These are phyloP conservation scores for Suricata suricatta DNA, from an alignment of 2,113 vertebrate species.

Conservation along the genomic window DNA sequence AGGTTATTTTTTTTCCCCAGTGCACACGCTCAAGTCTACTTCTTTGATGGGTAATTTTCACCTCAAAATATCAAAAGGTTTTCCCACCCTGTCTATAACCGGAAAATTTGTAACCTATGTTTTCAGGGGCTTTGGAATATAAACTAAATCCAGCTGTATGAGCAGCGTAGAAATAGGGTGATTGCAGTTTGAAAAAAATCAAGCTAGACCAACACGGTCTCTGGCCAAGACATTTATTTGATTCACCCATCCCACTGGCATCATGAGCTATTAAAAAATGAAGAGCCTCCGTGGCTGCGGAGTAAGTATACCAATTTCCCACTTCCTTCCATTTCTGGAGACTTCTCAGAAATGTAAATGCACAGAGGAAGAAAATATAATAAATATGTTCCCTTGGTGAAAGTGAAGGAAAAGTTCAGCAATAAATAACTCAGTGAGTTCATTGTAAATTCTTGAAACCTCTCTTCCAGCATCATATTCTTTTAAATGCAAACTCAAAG, in stretches of 20 bases:
- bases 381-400: slow-evolving; percentile 15
- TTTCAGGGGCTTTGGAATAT: slow-evolving; percentile 41
- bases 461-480: background rate
- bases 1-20: background rate
- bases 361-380: background rate
- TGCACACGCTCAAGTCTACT: background rate
- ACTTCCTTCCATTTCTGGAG: slow-evolving; percentile 20
- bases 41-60: slow-evolving; percentile 55
- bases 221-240: background rate
- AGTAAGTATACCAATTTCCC: background rate
- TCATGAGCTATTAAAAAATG: slow-evolving; percentile 1
- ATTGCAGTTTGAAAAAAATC: slow-evolving; percentile 50
- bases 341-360: slow-evolving; percentile 48
- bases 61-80: slow-evolving; percentile 27
- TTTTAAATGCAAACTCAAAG: slow-evolving; percentile 62
- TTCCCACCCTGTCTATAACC: background rate
- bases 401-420: background rate
- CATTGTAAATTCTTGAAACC: slow-evolving; percentile 27
- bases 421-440: slow-evolving; percentile 19
- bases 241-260: background rate
- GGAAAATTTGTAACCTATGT: slow-evolving; percentile 31
- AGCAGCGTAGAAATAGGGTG: slow-evolving; percentile 5
- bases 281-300: background rate
- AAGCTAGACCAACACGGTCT: background rate
- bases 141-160: background rate